phyloP scores from a whole-genome alignment of 1,140 invertebrate species.

The Hylaeus volcanicus region DNA sequence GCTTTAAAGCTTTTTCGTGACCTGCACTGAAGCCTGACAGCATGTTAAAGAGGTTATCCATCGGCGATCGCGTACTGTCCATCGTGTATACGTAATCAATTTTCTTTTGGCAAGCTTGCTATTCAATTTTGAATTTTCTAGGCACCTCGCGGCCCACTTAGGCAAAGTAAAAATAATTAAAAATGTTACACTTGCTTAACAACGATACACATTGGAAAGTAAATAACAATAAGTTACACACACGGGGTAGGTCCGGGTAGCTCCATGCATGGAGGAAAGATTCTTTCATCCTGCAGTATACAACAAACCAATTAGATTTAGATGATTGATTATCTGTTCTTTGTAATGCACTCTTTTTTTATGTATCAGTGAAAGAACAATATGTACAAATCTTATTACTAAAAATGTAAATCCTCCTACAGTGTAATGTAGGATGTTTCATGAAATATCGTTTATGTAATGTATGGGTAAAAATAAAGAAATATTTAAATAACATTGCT shows the following conservation, averaged over 20 bases:
- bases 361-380: too few species aligned
- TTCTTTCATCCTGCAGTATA: neutral
- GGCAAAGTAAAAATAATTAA: neutral
- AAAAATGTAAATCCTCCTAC: too few species aligned
- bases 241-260: neutral
- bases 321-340: too few species aligned
- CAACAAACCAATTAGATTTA: too few species aligned
- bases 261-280: neutral
- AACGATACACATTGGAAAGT: neutral
- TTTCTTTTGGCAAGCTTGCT: neutral
- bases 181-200: too few species aligned
- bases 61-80: slow-evolving; percentile 68
- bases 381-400: too few species aligned
- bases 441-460: too few species aligned
- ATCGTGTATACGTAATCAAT: slow-evolving; percentile 57
- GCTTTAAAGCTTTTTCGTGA: slow-evolving; percentile 91
- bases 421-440: too few species aligned
- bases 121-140: slow-evolving; percentile 34
- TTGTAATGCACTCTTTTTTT: too few species aligned
- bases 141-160: neutral
- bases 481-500: too few species aligned
- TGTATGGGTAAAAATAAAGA: too few species aligned
- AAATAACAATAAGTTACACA: neutral
- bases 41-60: slow-evolving; percentile 78
- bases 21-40: slow-evolving; percentile 73